Evolutionary conservation across 2,113 vertebrate species (phyloP).

Genomic region (Ceyx cyanopectus): DNA sequence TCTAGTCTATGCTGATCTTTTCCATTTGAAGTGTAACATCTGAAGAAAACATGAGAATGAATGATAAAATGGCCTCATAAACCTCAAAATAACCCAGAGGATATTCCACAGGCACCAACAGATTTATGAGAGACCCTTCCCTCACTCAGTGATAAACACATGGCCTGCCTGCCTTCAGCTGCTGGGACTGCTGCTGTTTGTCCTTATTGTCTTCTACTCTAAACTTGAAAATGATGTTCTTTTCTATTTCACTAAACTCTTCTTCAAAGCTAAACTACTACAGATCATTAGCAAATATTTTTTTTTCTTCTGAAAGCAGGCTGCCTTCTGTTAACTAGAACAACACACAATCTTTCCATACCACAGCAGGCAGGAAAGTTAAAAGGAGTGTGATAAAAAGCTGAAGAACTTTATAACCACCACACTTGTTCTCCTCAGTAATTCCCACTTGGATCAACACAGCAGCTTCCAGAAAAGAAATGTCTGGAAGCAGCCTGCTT

Average conservation of each 20-base stretch:
- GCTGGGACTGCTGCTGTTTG: background rate
- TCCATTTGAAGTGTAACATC: background rate
- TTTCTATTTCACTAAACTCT: background rate
- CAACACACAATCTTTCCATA: background rate
- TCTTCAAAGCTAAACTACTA: background rate
- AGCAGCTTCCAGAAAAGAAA: conserved; percentile 4
- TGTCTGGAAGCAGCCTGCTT: background rate
- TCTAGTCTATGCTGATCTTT: background rate
- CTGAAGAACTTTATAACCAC: background rate
- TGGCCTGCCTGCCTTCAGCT: background rate
- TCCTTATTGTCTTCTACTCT: background rate
- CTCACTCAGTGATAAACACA: background rate
- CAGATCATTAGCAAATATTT: background rate
- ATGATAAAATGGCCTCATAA: background rate
- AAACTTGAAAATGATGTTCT: background rate
- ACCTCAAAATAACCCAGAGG: background rate
- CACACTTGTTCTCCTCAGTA: background rate
- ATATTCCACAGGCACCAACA: background rate
- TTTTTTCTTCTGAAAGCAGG: background rate
- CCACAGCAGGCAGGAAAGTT: background rate
- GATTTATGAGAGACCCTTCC: background rate
- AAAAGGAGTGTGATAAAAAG: background rate
- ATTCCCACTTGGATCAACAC: background rate
- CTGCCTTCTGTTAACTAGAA: background rate
- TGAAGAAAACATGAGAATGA: background rate